Evolutionary conservation across 2,113 vertebrate genomes (phyloP).

Genomic region (Tachycineta bicolor): DNA sequence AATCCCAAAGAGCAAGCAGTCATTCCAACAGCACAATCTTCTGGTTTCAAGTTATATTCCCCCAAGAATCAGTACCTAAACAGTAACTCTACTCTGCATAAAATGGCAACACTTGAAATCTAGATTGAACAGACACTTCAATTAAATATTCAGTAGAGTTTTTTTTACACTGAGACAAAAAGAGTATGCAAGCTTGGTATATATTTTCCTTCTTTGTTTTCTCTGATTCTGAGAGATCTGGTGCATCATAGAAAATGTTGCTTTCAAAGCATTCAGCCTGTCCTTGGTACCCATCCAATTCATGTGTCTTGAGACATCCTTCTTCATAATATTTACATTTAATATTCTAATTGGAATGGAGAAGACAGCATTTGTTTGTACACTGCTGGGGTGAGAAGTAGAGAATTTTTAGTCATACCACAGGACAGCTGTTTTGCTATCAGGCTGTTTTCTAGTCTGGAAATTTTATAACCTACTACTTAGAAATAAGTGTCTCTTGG

Average conservation of each 20-base stretch:
- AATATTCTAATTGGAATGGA: conserved; percentile 14
- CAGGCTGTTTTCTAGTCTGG: background rate
- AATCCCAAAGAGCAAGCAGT: background rate
- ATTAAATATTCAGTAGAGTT: background rate
- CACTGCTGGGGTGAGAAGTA: background rate
- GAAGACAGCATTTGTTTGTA: background rate
- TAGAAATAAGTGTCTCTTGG: background rate
- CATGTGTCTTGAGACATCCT: background rate
- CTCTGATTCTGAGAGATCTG: background rate
- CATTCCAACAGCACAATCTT: background rate
- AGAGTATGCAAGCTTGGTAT: background rate
- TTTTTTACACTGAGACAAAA: background rate
- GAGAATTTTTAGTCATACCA: background rate
- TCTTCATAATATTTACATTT: conserved; percentile 37
- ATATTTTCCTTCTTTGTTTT: background rate
- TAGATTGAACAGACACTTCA: background rate
- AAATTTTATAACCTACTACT: conserved; percentile 9
- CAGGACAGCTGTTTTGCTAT: background rate
- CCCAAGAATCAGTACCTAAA: background rate
- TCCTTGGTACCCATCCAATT: background rate
- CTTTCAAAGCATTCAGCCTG: background rate
- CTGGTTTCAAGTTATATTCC: background rate
- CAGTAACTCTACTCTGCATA: background rate
- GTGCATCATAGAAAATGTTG: background rate
- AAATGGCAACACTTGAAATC: background rate